Conservation (phyloP, 2,113 vertebrate genomes). For the Chlorodrepanis virens region DNA sequence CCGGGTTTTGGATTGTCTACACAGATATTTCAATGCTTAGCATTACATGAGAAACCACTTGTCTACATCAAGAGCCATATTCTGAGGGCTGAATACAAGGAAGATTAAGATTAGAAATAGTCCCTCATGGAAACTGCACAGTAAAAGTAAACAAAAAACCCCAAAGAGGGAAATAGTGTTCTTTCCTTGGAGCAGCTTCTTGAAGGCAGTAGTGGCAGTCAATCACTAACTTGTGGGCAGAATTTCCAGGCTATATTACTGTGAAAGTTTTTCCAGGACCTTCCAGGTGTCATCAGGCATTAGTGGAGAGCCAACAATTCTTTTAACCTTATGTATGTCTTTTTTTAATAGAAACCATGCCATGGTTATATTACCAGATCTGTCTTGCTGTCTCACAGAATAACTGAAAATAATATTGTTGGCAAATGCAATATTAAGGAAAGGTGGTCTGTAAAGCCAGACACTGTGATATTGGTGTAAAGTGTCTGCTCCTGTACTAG, state of each 20-base stretch:
- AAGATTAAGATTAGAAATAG: neutral
- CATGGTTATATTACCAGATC: neutral
- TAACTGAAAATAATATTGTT: neutral
- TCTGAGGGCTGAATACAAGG: neutral
- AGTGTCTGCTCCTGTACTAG: neutral
- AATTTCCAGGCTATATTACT: neutral
- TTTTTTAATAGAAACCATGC: neutral
- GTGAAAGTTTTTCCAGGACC: neutral
- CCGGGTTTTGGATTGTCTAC: neutral
- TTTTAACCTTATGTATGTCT: neutral
- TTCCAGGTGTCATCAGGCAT: neutral
- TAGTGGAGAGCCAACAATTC: neutral
- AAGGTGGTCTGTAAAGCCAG: neutral
- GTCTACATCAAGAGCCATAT: neutral
- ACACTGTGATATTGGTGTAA: neutral
- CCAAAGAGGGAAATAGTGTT: rapidly evolving
- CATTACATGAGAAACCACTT: neutral
- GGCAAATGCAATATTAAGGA: neutral
- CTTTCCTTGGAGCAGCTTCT: neutral
- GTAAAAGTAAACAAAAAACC: neutral
- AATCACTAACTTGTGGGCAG: neutral
- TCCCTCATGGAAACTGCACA: neutral
- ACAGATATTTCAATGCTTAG: neutral
- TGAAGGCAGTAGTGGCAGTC: neutral
- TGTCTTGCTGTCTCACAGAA: neutral